Evolutionary conservation across 2,113 vertebrate species (phyloP).

Genomic region (Nyctereutes procyonoides): DNA sequence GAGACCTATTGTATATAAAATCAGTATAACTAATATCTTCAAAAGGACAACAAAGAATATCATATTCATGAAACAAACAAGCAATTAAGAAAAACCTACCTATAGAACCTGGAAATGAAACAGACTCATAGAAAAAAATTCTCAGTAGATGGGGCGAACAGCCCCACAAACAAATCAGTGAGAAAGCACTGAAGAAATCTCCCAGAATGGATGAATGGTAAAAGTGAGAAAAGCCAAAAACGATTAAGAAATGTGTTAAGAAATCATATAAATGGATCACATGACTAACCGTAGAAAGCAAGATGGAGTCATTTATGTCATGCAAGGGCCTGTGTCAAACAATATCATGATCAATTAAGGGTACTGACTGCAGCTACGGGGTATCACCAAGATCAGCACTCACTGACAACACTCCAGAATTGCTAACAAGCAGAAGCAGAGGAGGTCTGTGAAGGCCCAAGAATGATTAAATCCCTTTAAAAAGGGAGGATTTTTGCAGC

Average conservation of each 20-base stretch:
- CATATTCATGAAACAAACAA: background rate
- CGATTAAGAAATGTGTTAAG: background rate
- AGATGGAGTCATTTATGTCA: background rate
- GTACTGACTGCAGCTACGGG: background rate
- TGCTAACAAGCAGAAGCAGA: background rate
- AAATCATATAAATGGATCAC: background rate
- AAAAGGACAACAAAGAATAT: background rate
- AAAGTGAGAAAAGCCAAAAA: background rate
- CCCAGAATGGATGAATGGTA: background rate
- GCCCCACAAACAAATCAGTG: background rate
- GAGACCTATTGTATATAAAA: background rate
- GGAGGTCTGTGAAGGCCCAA: background rate
- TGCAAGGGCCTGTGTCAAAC: background rate
- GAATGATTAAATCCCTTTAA: background rate
- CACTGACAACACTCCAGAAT: background rate
- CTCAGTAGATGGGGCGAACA: background rate
- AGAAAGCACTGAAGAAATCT: background rate
- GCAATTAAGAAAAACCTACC: background rate
- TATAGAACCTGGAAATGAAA: background rate
- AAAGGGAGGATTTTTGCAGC: background rate
- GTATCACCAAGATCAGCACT: background rate
- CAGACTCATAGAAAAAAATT: background rate
- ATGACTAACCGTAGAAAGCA: background rate
- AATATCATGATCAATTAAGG: background rate
- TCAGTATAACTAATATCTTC: background rate